Conservation (phyloP, 2,888 invertebrate species). For the Nomada goodeniana region DNA sequence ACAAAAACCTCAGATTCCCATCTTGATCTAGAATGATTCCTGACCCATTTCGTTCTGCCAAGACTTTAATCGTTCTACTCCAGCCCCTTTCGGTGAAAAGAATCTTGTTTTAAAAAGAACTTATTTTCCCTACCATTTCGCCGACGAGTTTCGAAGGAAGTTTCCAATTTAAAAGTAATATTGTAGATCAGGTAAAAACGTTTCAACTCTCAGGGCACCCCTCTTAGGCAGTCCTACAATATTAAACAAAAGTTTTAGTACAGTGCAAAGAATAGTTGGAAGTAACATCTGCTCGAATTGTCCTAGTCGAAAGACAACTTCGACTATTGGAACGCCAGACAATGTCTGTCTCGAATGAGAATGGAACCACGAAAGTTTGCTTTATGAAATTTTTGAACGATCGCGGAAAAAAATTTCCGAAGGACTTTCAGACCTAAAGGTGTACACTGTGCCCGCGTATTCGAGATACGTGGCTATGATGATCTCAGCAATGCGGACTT, state of each 20-base stretch:
- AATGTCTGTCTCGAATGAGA: no score
- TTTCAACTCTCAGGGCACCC: no score
- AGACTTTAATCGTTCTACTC: not conserved
- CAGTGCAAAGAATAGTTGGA: not conserved
- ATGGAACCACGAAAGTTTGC: not conserved
- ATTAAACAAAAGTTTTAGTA: no score
- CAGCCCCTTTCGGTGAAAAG: not conserved
- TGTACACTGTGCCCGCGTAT: constrained; percentile 3
- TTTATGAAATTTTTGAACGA: constrained; percentile 25
- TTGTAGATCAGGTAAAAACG: no score
- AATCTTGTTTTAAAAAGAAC: not conserved
- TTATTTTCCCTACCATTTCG: not conserved
- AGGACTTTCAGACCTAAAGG: not conserved
- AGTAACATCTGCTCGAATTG: constrained; percentile 15
- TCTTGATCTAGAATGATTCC: constrained; percentile 7
- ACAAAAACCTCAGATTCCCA: constrained; percentile 48
- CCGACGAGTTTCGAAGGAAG: no score
- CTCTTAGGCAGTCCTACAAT: no score
- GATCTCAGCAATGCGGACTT: constrained; percentile 34
- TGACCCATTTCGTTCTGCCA: constrained; percentile 51
- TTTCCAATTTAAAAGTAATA: no score
- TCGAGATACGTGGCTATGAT: constrained; percentile 22
- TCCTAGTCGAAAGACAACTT: not conserved
- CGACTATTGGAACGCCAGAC: constrained; percentile 8
- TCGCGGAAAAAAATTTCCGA: not conserved